These are phyloP conservation scores for Brachionichthys hirsutus DNA, from an alignment of 2,113 vertebrate genomes.

Conservation along the genomic window DNA sequence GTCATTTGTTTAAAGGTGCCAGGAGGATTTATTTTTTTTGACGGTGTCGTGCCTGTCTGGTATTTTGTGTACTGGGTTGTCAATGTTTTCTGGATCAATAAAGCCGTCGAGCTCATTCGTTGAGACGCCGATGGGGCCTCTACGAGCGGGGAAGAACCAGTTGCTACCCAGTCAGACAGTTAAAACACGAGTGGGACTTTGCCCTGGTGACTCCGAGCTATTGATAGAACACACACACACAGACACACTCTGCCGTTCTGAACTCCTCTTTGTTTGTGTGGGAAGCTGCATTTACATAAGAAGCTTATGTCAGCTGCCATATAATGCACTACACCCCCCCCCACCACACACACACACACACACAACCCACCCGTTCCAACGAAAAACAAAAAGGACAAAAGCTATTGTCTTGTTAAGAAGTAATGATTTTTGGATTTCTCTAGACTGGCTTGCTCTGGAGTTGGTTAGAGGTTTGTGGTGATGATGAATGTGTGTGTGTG, in stretches of 20 bases:
- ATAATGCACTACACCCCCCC: constrained; percentile 43
- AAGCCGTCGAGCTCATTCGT: constrained; percentile 58
- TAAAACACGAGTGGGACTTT: constrained; percentile 49
- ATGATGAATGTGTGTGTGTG: constrained; percentile 26
- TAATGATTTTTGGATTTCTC: constrained; percentile 79
- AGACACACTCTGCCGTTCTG: constrained; percentile 63
- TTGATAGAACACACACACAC: constrained; percentile 57
- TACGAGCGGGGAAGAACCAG: constrained; percentile 55
- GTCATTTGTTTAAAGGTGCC: constrained; percentile 63
- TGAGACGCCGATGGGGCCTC: constrained; percentile 50
- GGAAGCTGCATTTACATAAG: constrained; percentile 83
- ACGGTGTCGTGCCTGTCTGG: constrained; percentile 43
- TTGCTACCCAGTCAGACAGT: constrained; percentile 41
- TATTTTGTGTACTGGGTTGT: constrained; percentile 21
- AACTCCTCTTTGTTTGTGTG: constrained; percentile 80
- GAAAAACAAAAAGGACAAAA: constrained; percentile 81
- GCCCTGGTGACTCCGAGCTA: constrained; percentile 56
- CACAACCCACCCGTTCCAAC: constrained; percentile 43
- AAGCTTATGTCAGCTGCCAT: constrained; percentile 78
- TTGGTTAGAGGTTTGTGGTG: constrained; percentile 38
- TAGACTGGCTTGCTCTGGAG: constrained; percentile 66
- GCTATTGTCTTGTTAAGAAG: constrained; percentile 80
- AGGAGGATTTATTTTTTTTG: constrained; percentile 59
- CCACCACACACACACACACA: not conserved
- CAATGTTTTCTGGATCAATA: constrained; percentile 44